Evolutionary conservation across 2,888 invertebrate genomes (phyloP), one percentile per base, ranked within the genome.

Genomic region (Sphecodes monilicornis): DNA sequence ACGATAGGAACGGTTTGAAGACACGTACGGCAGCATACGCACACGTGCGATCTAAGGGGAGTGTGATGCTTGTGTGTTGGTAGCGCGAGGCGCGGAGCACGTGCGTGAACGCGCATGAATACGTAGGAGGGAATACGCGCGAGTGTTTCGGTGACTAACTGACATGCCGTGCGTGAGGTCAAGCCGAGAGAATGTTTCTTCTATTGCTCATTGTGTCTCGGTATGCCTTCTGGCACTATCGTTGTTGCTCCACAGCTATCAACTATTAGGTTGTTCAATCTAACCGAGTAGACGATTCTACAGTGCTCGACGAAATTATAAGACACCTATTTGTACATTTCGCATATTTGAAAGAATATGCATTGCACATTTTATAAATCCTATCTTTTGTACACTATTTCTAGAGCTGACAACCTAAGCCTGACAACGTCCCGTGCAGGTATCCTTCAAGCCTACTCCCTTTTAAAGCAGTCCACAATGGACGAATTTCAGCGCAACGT

Each of bases 101-200:
- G 76, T 79, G 78, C 76, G 78, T 80, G 73, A 66, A 86, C 29
- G 66, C 70, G 78, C 78, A 70, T 50, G 74, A 46, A 54, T 18
- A 41, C 69, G 73, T 77, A 41, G 71, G 84, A 86, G 86, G 82
- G 84, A 78, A 83, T 85, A 32, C 66, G 57, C 71, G 64, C 68
- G 78, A 76, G 66, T 73, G 69, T 80, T 66, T 81, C 32, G 46
- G 75, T 82, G 66, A 60, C 77, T 46, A 88, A 91, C 86, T 89
- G 90, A 88, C 91, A 89, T 86, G 84, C 70, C 72, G 82, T 81
- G 86, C 85, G 86, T 90, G 91, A 92, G 92, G 90, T 91, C 90
- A 92, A 90, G 85, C 86, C 86, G 78, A 80, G 90, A 89, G 91
- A 92, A 92, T 92, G 90, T 89, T 90, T 90, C 88, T 89, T 82